Base-by-base conservation (phyloP, 2,888 invertebrate genomes). In the Argyresthia goedartella region DNA sequence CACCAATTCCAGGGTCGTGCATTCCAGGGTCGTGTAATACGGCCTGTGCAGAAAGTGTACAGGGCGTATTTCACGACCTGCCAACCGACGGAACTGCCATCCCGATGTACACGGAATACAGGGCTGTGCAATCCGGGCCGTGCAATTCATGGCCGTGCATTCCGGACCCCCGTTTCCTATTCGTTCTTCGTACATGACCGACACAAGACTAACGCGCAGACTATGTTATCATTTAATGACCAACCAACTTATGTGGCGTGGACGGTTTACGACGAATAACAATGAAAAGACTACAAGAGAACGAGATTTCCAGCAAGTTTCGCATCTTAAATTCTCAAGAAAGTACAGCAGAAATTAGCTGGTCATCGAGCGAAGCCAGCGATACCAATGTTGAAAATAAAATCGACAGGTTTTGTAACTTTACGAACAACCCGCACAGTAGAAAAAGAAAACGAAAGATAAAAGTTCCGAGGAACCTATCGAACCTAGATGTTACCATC, bases 301-400 rank as follows among this genome's bases (percentile, higher is more conserved):
- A 54, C 49, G 11, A 13, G 14, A 13, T 84, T 82, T 57, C 56
- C 57, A 4, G 60, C 8, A 82, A 78, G 59, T 84, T 84, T 56
- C 54, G 61, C 6, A 56, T 77, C 50, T 56, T 84, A 39, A 74
- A 75, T 58, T 78, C 81, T 1, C 82, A 84, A 67, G 73, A 79
- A 51, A 55, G 66, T 34, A 62, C 57, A n/a, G 73, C 73, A 55
- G 74, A 79, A 53, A 85, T 86, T 33, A 67, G 64, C 53, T 82
- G 81, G 82, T 74, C 82, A 11, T 73, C 69, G 3, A 81, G 80
- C 55, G 76, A 79, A 15, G 75, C 78, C 0, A 81, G 81, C 58
- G 85, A 81, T 35, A 69, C 67, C 51, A 82, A 82, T 60, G 68
- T 71, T 52, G 51, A 56, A 9, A 53, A 59, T 9, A 53, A 55